Percentiles rank a stretch among this genome's conserved stretches.
These are phyloP conservation scores for Ochropleura plecta DNA, from an alignment of 2,888 invertebrate species.

Conservation along the genomic window DNA sequence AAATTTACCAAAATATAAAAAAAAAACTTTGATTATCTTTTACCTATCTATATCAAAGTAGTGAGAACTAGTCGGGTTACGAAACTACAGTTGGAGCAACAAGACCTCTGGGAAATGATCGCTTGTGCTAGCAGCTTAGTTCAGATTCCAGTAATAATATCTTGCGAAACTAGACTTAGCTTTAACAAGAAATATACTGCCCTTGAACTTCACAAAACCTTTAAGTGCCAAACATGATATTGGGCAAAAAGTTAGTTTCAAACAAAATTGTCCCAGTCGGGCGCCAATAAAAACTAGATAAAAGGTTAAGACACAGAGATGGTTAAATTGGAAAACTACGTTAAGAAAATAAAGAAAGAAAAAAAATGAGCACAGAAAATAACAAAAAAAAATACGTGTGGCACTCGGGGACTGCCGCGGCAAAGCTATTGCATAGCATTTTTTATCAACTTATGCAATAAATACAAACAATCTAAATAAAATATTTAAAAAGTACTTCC, in stretches of 20 bases:
- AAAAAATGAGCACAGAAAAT: too few relatives aligned
- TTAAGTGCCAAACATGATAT: constrained; percentile 16
- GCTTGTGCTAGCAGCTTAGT: constrained; percentile 20
- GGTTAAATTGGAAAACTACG: too few relatives aligned
- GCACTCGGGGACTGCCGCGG: too few relatives aligned
- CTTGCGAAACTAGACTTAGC: constrained; percentile 38
- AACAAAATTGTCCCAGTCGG: not conserved
- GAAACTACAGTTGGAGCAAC: constrained; percentile 33
- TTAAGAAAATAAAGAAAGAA: too few relatives aligned
- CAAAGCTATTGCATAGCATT: too few relatives aligned
- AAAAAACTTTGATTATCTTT: not conserved
- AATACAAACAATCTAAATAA: too few relatives aligned
- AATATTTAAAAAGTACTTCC: too few relatives aligned
- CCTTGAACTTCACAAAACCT: constrained; percentile 14
- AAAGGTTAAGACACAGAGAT: too few relatives aligned
- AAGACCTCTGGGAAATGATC: constrained; percentile 47
- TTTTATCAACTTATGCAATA: too few relatives aligned
- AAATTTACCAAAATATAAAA: too few relatives aligned
- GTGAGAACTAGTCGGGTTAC: constrained; percentile 19
- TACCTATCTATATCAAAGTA: not conserved
- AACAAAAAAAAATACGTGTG: too few relatives aligned
- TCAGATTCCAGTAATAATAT: constrained; percentile 37
- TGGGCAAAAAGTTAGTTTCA: constrained; percentile 9
- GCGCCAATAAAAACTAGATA: constrained; percentile 2
- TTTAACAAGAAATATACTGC: constrained; percentile 2